Base-by-base conservation (phyloP, 2,888 invertebrate species). In the Teinopalpus imperialis region DNA sequence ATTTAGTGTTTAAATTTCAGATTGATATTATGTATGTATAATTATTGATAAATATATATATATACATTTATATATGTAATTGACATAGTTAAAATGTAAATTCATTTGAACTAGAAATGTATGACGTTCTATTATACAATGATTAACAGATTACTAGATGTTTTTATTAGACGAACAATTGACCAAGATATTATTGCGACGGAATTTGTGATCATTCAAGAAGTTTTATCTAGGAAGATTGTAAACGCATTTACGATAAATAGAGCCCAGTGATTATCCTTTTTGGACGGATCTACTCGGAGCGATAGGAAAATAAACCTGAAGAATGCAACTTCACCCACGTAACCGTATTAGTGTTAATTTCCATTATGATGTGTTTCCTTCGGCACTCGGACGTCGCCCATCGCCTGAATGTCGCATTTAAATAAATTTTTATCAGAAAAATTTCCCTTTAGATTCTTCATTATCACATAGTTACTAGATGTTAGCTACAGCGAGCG, bases 1-100 rank as follows among this genome's bases (percentile, higher is more conserved):
- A 74, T 69, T 75, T 78, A 83, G 76, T 74, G 63, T 80, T 81
- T 78, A 78, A 73, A 77, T 81, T n/a, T 86, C 82, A 86, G 80
- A 86, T 83, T 79, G 70, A 79, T 63, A 79, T 75, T 74, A 66
- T 56, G n/a, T n/a, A 63, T 66, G 56, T 57, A 53, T 53, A 54
- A 56, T 50, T 52, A 34, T 32, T 26, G 24, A 36, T 43, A 18
- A 43, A 52, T 53, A 52, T 50, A 57, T 64, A 62, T 68, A 60
- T 53, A 66, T 69, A 66, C 61, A 26, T 26, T 32, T 66, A 54
- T 34, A 39, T 45, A 45, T 39, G 66, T 53, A 57, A 57, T 51
- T 73, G 57, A 63, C 61, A 52, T 16, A 31, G 12, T 44, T 12
- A 31, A 31, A 76, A 75, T 76, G 67, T 81, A 76, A 74, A 79